Evolutionary conservation across 2,888 invertebrate species (phyloP).

Genomic region (Protula sp.): DNA sequence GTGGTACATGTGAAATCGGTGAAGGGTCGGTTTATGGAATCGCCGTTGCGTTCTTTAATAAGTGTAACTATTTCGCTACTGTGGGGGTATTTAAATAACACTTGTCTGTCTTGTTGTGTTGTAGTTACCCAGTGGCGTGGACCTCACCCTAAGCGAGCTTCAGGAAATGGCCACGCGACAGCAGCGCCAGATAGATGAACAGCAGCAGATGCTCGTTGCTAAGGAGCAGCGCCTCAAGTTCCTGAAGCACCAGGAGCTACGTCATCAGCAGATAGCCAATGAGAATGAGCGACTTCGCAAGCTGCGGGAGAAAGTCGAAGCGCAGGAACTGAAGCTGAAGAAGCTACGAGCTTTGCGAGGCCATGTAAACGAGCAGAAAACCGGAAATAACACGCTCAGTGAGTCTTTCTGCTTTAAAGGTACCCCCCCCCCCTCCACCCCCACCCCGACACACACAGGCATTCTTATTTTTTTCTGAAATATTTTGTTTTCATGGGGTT

Average conservation of each 20-base stretch:
- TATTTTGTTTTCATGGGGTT: too few relatives aligned
- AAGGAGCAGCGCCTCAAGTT: constrained; percentile 89
- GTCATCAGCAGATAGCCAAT: constrained; percentile 61
- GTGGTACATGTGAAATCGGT: too few relatives aligned
- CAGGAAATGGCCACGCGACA: constrained; percentile 96
- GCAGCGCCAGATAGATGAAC: constrained; percentile 95
- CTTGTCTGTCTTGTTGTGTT: neutral
- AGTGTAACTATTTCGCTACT: too few relatives aligned
- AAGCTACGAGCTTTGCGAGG: constrained; percentile 85
- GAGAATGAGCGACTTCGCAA: constrained; percentile 83
- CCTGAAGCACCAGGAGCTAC: constrained; percentile 86
- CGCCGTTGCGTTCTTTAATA: too few relatives aligned
- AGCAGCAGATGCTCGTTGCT: constrained; percentile 81
- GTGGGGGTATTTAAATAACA: too few relatives aligned
- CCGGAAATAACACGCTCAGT: constrained; percentile 59
- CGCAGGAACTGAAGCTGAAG: constrained; percentile 88
- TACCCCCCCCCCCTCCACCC: too few relatives aligned
- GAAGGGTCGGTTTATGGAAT: too few relatives aligned
- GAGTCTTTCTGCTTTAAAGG: neutral
- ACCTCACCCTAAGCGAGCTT: constrained; percentile 73
- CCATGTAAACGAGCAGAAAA: constrained; percentile 88
- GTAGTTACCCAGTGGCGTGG: constrained; percentile 22
- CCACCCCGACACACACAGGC: too few relatives aligned
- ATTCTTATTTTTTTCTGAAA: too few relatives aligned
- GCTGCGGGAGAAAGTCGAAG: constrained; percentile 85